Base-by-base conservation (phyloP, 2,113 vertebrate species). In the Pelmatolapia mariae region DNA sequence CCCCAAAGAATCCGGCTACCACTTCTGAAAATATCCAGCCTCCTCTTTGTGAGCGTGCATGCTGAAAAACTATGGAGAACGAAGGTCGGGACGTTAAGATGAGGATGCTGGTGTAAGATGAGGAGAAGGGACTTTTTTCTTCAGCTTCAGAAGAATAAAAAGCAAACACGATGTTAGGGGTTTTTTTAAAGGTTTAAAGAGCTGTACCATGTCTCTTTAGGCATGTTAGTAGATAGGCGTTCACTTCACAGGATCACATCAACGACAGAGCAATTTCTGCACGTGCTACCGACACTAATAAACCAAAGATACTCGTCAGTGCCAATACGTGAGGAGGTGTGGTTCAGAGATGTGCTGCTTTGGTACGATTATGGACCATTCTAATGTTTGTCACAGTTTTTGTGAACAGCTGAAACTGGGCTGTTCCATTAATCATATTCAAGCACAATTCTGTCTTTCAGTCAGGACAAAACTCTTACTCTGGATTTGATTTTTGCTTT, bases 261-360 rank as follows among this genome's bases (percentile, higher is more conserved):
- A 43, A 7, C 1, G 24, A 7, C 3, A 47, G 11, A 83, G 76
- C 26, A 8, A 78, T 4, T 61, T 26, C 10, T 81, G 47, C 80
- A 83, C 82, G 87, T 88, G 90, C 86, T 86, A 86, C 87, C 0
- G 54, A 93, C 84, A 76, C 84, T 7, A 54, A 66, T 45, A 43
- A 18, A 76, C 47, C 26, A 40, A 29, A 33, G 18, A 57, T 2
- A 24, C 18, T 13, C 33, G 5, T 82, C 19, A 31, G 88, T 61
- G n/a, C 83, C 61, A 12, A 12, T 12, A 40, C 15, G 52, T 36
- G 53, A 56, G 29, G 68, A 79, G 81, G 63, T 73, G 89, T 36
- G 86, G 45, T 80, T 83, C 80, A 57, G 83, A 73, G 76, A 76
- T 82, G 83, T 71, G 86, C 84, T 86, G 92, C 91, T 95, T 93